Base-by-base conservation (phyloP, 35 echinoderm and acorn worm genomes). In the Eucidaris tribuloides region DNA sequence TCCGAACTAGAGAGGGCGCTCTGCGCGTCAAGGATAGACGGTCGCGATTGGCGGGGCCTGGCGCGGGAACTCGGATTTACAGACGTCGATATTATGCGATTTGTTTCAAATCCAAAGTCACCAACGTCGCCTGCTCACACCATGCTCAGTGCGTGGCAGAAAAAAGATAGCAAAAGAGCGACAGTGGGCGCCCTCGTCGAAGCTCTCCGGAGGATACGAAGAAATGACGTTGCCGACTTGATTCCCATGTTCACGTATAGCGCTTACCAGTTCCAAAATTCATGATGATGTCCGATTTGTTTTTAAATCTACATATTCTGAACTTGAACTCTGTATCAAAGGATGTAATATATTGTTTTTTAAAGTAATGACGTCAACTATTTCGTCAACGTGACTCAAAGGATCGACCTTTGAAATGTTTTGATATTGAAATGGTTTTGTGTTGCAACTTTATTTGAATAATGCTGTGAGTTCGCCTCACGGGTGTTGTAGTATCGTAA, bases 161-260 rank as follows among this genome's bases (percentile, higher is more conserved):
- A 22, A n/a, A 74, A 40, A 44, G 68, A 74, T 44, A 74, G 7
- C 68, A 74, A 74, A 74, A 33, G 68, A 33, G 68, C 68, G 9
- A 74, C 68, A 2, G 68, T 74, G 18, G 68, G 68, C 6, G 37
- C 41, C 28, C 36, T 74, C 18, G 68, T 74, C 1, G 68, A 74
- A 25, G 34, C 68, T 5, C 68, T 74, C 34, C 38, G 15, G 34
- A 74, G 68, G 20, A 74, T 74, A 74, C 68, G 68, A 74, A 33
- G 68, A 44, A 74, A 74, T 74, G 68, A 74, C 36, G 68, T 74
- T 74, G 68, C 68, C 68, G 41, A 74, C 44, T 74, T 74, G 37
- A 74, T 74, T 42, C 68, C 68, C 0, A 20, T 74, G 14, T 74
- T 74, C n/a, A 74, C 68, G 3, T 74, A 74, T 24, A 74, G 41